Base-by-base conservation (phyloP, 2,888 invertebrate species). In the Adelphocoris suturalis region DNA sequence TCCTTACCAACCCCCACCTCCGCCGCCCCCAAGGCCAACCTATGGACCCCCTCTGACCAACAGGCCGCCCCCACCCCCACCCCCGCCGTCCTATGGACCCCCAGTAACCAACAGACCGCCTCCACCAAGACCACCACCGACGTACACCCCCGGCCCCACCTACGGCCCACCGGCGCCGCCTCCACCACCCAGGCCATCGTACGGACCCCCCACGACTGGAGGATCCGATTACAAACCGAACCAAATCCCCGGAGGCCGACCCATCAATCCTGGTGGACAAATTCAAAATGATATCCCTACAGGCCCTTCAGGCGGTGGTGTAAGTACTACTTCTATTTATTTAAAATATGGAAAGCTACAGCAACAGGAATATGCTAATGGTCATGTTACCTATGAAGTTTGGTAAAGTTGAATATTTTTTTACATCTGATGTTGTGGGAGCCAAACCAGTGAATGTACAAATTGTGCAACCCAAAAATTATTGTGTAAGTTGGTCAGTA, bases 91-190 rank as follows among this genome's bases (percentile, higher is more conserved):
- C 12, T 86, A 86, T 57, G 86, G 89, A 0, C 90, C 91, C 4
- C 87, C 90, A 11, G 89, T 57, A 5, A 92, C 92, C 4, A 80
- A 84, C 78, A 81, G 90, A 0, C 90, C 91, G 9, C 88, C 90
- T 14, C 90, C 92, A 87, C 92, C 92, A 46, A 27, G 92, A 91
- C 91, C 92, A 91, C 92, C 92, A 91, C 92, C 92, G 91, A 91
- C 92, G 16, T 86, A 87, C 82, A 68, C 92, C 91, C 91, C 92
- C 92, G 92, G 92, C 91, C 92, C 92, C 91, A 91, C 92, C 0
- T 78, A 81, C 78, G 88, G 89, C 0, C 90, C 91, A 9, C 89
- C 91, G 14, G 46, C 91, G 19, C 86, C 86, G 16, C 87, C 90
- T 9, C 89, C 90, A 13, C 57, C 89, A n/a, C 76, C 57, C 13